phyloP scores from a whole-genome alignment of 2,113 vertebrate species.

The Leucosticte australis region DNA sequence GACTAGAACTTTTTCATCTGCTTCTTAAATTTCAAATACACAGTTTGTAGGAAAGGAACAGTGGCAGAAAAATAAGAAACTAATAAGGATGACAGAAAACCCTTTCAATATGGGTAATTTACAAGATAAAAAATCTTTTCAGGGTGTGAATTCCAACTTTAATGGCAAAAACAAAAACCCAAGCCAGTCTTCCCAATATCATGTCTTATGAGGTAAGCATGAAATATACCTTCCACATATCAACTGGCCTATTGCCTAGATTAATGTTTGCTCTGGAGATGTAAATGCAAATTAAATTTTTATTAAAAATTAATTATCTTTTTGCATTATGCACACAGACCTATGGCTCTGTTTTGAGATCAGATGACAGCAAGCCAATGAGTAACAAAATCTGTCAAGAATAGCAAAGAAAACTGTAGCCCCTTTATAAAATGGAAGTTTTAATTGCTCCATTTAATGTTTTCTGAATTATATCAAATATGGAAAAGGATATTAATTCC shows the following conservation, averaged over 20 bases:
- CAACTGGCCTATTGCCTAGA: background rate
- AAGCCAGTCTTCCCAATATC: background rate
- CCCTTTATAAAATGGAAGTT: background rate
- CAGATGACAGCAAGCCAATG: background rate
- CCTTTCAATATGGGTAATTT: background rate
- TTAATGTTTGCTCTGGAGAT: background rate
- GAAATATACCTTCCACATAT: background rate
- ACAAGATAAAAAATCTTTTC: background rate
- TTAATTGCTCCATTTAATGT: background rate
- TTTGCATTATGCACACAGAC: background rate
- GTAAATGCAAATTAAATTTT: background rate
- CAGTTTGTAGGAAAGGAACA: background rate
- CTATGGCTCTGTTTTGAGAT: background rate
- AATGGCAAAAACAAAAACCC: background rate
- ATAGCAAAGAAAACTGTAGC: background rate
- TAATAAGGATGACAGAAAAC: background rate
- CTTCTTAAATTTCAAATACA: background rate
- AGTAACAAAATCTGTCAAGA: background rate
- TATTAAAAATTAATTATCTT: background rate
- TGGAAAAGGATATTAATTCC: background rate
- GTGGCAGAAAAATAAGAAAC: background rate
- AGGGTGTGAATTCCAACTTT: background rate
- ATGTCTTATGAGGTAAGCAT: background rate
- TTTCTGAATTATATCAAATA: background rate
- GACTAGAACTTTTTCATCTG: background rate